Evolutionary conservation across 2,888 invertebrate species (phyloP), one percentile per base, ranked within the genome.

Genomic region (Saturnia japonica): DNA sequence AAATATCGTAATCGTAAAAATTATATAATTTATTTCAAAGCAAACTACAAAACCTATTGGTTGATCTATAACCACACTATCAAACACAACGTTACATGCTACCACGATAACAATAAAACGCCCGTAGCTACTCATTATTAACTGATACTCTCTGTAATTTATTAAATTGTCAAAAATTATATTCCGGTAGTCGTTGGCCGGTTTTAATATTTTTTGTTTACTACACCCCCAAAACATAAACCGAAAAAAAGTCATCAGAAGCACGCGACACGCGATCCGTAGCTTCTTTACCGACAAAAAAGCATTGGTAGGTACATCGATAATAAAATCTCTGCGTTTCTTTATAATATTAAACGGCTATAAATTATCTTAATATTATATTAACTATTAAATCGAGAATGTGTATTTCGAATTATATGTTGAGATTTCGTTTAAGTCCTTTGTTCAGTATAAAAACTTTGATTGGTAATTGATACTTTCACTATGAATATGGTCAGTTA

Each of bases 251-350:
- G 80, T 85, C 82, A 79, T 82, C 83, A 75, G 80, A 78, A 87
- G 92, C 93, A 94, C 93, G 93, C 93, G 94, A 93, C 94, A 94
- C 94, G 93, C 93, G 89, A 93, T 92, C 87, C 79, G 67, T 78
- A 83, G 85, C 85, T 84, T 84, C 85, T 80, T 75, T 72, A 72
- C 77, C 73, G 72, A 86, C 82, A 90, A 89, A 91, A 88, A 90
- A 83, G 80, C 76, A 78, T n/a, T n/a, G n/a, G n/a, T n/a, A n/a
- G n/a, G n/a, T 81, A 88, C 88, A 88, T 90, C 89, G 88, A 93
- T 91, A 91, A 92, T 90, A 87, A 91, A 91, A 92, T 90, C 90
- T 87, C 87, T 81, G 85, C 82, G 87, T 85, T 87, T 87, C 83
- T 83, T 83, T 83, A 86, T 83, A 75, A 85, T 90, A 93, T 93